Conservation (phyloP, 2,888 invertebrate genomes). For the Griposia aprilina region DNA sequence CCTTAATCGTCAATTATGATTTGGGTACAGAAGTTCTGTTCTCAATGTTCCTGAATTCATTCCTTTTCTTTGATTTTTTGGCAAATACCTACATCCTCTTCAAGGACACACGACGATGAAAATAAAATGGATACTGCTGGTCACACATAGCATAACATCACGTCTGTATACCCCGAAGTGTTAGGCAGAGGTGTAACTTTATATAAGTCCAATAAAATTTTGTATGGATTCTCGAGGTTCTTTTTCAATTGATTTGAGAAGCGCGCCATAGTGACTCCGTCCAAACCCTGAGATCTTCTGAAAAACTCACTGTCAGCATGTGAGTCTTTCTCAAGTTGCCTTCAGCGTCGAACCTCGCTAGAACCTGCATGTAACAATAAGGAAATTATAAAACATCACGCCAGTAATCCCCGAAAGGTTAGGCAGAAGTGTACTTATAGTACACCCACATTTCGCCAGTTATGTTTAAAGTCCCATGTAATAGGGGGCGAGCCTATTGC, state of each 20-base stretch:
- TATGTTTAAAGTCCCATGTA: neutral
- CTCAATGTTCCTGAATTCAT: neutral
- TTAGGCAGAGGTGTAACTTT: neutral
- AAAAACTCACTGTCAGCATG: constrained; percentile 97
- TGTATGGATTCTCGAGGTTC: constrained; percentile 96
- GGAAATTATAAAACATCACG: neutral
- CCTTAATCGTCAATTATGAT: neutral
- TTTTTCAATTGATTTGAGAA: constrained; percentile 97
- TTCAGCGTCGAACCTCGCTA: constrained; percentile 95
- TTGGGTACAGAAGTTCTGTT: neutral
- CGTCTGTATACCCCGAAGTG: too few relatives aligned
- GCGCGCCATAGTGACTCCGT: constrained; percentile 98
- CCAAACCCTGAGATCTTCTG: constrained; percentile 99
- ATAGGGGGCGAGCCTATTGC: neutral
- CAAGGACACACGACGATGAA: neutral
- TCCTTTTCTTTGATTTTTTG: neutral
- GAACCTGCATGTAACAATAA: constrained; percentile 83
- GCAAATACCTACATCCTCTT: neutral
- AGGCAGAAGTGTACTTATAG: neutral
- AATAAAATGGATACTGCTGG: neutral
- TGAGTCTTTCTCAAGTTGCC: constrained; percentile 94
- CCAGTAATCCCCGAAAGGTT: too few relatives aligned
- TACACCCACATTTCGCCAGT: neutral
- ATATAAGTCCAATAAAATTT: constrained; percentile 91
- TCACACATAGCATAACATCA: neutral